Evolutionary conservation across 2,888 invertebrate genomes (phyloP).

Genomic region (Bimastos eiseni): DNA sequence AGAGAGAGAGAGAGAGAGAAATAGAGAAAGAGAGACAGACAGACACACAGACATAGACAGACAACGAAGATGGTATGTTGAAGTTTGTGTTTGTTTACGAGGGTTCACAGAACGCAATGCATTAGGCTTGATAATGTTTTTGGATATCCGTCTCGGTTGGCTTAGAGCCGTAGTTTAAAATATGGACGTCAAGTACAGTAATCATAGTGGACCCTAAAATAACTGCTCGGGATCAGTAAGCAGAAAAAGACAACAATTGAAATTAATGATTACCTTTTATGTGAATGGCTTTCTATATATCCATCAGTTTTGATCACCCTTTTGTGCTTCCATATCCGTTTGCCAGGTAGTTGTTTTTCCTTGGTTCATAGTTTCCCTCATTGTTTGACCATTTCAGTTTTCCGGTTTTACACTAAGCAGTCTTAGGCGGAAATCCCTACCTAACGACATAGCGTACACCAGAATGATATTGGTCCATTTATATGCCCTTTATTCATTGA

Average conservation of each 20-base stretch:
- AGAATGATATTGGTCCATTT: too few species aligned
- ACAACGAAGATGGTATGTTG: too few species aligned
- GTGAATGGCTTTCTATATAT: not conserved
- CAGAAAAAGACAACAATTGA: not conserved
- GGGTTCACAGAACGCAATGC: not conserved
- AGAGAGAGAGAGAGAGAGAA: not conserved
- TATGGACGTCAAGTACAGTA: not conserved
- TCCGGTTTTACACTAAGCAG: not conserved
- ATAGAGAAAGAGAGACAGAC: too few species aligned
- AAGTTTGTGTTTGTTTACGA: not conserved
- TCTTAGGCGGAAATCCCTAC: not conserved
- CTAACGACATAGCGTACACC: not conserved
- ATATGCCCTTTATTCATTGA: too few species aligned
- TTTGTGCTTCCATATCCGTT: not conserved
- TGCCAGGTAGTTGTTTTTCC: too few species aligned
- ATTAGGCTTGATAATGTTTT: too few species aligned
- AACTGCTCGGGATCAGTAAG: not conserved
- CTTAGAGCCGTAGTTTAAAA: not conserved
- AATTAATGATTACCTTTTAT: not conserved
- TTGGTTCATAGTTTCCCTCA: not conserved
- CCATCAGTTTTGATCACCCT: not conserved
- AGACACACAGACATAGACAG: too few species aligned
- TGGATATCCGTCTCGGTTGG: too few species aligned
- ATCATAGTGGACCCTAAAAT: not conserved
- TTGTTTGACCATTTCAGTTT: not conserved